Evolutionary conservation across 2,888 invertebrate species (phyloP).

Genomic region (Fragum fragum): DNA sequence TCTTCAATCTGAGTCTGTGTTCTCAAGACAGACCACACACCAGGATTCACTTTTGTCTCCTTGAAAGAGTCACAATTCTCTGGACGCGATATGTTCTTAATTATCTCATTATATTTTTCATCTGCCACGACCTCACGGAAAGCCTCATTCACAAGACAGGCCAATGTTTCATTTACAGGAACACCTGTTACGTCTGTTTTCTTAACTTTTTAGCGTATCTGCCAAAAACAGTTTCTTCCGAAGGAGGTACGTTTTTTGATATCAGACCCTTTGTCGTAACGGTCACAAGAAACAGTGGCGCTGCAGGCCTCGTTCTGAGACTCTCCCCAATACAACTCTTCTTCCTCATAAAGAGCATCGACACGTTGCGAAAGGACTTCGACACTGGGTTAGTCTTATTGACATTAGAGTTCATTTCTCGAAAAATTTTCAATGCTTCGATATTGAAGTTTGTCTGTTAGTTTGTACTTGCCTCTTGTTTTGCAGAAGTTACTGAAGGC

Average conservation of each 20-base stretch:
- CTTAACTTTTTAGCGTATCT: conserved; percentile 11
- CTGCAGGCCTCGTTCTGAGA: neutral
- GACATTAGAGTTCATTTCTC: conserved; percentile 1
- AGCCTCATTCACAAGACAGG: conserved; percentile 31
- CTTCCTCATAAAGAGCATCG: conserved; percentile 2
- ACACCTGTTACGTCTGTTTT: conserved; percentile 31
- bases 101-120: conserved; percentile 17
- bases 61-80: conserved; percentile 33
- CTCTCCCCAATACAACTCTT: neutral
- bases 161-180: conserved; percentile 25
- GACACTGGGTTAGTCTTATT: conserved; percentile 3
- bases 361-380: neutral
- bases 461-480: neutral
- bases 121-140: conserved; percentile 42
- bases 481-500: neutral
- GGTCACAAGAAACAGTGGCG: neutral
- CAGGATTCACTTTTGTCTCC: conserved; percentile 40
- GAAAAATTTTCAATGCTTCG: neutral
- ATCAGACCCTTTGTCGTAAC: too few species aligned
- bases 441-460: neutral
- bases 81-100: conserved; percentile 29
- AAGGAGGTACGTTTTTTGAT: too few species aligned
- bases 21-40: conserved; percentile 35
- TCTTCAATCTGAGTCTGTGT: conserved; percentile 42
- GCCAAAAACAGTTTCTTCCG: neutral